Conservation (phyloP, 1,140 invertebrate species). For the Bradysia coprophila region DNA sequence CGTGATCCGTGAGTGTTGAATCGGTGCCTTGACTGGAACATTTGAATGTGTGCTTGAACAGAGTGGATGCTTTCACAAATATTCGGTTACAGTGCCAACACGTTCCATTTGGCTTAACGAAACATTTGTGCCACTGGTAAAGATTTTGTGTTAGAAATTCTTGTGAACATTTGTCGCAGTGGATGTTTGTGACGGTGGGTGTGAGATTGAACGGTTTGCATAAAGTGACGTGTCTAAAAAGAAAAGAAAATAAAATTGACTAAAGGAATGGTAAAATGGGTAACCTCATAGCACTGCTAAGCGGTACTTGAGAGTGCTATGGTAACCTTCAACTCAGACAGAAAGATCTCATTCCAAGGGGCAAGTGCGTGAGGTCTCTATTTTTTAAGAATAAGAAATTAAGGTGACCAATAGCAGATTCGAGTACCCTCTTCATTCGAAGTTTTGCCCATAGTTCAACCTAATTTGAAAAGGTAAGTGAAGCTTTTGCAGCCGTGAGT, state of each 20-base stretch:
- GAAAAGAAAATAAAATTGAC: background rate
- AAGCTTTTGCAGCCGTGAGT: too few species aligned
- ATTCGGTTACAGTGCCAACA: background rate
- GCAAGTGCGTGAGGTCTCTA: too few species aligned
- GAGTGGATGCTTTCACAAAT: background rate
- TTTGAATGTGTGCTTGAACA: background rate
- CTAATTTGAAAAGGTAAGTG: too few species aligned
- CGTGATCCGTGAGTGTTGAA: background rate
- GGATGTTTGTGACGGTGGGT: background rate
- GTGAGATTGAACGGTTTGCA: background rate
- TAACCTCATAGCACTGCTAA: background rate
- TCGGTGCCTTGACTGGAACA: background rate
- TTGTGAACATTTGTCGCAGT: conserved; percentile 14
- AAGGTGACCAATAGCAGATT: too few species aligned
- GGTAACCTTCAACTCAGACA: too few species aligned
- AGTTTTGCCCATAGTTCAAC: too few species aligned
- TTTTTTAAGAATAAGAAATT: too few species aligned
- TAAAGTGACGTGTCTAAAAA: background rate
- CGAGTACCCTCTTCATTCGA: too few species aligned
- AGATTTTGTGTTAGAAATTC: conserved; percentile 18
- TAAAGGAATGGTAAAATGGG: too few species aligned
- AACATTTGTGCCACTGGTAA: conserved; percentile 19
- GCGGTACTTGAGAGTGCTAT: too few species aligned
- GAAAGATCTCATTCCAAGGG: too few species aligned
- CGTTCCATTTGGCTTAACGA: conserved; percentile 9